Percentiles rank a stretch among this genome's conserved stretches.
Evolutionary conservation across 1,140 invertebrate genomes (phyloP).

Genomic region (Procambarus clarkii): DNA sequence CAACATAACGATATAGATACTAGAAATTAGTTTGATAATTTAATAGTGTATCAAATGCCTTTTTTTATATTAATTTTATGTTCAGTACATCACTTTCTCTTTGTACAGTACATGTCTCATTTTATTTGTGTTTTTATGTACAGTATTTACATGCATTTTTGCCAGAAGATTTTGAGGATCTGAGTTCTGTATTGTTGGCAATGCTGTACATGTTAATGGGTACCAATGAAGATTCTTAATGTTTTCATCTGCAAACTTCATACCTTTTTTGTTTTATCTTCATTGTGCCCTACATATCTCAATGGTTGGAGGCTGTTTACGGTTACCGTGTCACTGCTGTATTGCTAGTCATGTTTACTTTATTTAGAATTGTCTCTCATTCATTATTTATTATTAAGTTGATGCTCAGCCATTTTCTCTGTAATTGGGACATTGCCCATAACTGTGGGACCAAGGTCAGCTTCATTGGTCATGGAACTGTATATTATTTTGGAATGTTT

Average conservation of each 20-base stretch:
- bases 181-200: too few species aligned
- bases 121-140: too few species aligned
- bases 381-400: background rate
- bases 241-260: background rate
- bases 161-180: too few species aligned
- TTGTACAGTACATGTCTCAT: too few species aligned
- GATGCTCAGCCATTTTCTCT: background rate
- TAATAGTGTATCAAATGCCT: too few species aligned
- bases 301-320: background rate
- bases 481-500: background rate
- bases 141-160: too few species aligned
- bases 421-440: background rate
- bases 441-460: background rate
- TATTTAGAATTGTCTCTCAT: background rate
- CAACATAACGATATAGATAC: too few species aligned
- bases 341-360: background rate
- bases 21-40: too few species aligned
- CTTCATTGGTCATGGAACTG: background rate
- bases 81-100: too few species aligned
- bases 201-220: too few species aligned
- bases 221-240: background rate
- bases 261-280: background rate
- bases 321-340: constrained; percentile 4
- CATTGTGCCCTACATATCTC: background rate
- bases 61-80: too few species aligned